These are phyloP conservation scores for Tridacna crocea DNA, from an alignment of 2,888 invertebrate species.

Conservation along the genomic window DNA sequence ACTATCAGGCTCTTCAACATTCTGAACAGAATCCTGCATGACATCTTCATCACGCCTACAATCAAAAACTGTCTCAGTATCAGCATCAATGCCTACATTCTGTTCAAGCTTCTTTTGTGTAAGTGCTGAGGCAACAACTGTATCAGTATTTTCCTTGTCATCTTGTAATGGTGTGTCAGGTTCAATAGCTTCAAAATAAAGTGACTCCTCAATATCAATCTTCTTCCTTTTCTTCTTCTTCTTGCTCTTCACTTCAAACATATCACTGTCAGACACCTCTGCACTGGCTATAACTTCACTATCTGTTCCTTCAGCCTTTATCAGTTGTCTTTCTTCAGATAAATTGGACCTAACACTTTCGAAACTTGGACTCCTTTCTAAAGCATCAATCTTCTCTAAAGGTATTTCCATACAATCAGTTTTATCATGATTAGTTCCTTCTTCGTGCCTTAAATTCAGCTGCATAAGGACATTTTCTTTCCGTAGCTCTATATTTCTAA, in stretches of 20 bases:
- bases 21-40: neutral
- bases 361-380: conserved; percentile 22
- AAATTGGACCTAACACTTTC: conserved; percentile 15
- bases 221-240: conserved; percentile 43
- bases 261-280: conserved; percentile 29
- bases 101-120: neutral
- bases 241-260: conserved; percentile 47
- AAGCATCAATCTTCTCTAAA: neutral
- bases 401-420: neutral
- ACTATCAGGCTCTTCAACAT: neutral
- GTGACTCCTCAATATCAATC: conserved; percentile 29
- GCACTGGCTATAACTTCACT: conserved; percentile 22
- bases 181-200: conserved; percentile 31
- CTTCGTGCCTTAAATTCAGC: neutral
- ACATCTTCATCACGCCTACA: neutral
- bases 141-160: neutral
- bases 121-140: neutral
- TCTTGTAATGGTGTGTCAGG: neutral
- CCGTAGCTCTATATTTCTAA: neutral
- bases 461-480: neutral
- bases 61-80: too few relatives aligned
- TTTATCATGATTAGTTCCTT: neutral
- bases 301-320: conserved; percentile 8
- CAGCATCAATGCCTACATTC: neutral
- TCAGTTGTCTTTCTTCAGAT: conserved; percentile 11